Base-by-base conservation (phyloP, 1,140 invertebrate genomes). In the Drosophila mauritiana region DNA sequence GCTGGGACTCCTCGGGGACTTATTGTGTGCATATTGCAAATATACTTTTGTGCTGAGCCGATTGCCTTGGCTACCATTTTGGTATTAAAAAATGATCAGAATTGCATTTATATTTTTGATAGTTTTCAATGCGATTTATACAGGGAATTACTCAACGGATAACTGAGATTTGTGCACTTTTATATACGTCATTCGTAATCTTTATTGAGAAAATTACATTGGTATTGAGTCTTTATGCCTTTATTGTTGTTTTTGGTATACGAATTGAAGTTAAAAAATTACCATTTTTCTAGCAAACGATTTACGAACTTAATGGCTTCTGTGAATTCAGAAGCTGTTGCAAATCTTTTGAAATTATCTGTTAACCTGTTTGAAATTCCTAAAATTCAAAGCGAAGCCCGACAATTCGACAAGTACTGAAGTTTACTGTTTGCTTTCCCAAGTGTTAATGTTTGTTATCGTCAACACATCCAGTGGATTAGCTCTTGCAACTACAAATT, bases 11-110 rank as follows among this genome's bases (percentile, higher is more conserved):
- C 20, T 42, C 20, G 22, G 46, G 64, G 59, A 52, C 59, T 65
- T 68, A 68, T 64, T 68, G 64, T 68, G 45, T 68, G 64, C 64
- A 68, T 68, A 68, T 68, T 68, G 59, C 20, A 22, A 43, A 36
- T 40, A 43, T 42, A 54, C 48, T 31, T 17, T 45, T 22, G 37
- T 62, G 53, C 20, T 42, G 54, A 22, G 27, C 37, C 37, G 4
- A 63, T 63, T 63, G 59, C 56, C 54, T 59, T 59, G 59, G 51
- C 54, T 57, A 63, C 59, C 27, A 63, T n/a, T 2, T 13, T 11
- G 22, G 31, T 55, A 20, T 13, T 42, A 22, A 11, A 34, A 62
- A 59, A 31, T 22, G 10, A 55, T 15, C 4, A 11, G 59, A 12
- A 42, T 58, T 59, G 25, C 59, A 42, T 22, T 34, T 42, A 11